These are phyloP conservation scores for Petrosia ficiformis DNA, from an alignment of 37 sponge, comb jelly and placozoan species.

Conservation along the genomic window DNA sequence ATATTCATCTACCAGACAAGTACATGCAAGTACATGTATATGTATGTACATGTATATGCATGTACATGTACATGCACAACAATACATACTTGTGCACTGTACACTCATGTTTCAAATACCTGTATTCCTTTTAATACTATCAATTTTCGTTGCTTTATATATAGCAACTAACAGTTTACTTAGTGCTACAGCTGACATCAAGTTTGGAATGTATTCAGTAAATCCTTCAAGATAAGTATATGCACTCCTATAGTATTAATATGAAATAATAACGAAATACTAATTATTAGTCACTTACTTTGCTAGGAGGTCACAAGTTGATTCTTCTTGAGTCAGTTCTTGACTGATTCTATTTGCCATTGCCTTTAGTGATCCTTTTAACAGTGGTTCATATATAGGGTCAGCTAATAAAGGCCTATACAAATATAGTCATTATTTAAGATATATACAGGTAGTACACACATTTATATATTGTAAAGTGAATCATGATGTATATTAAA, in stretches of 20 bases:
- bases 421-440: too few species aligned
- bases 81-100: too few species aligned
- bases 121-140: too few species aligned
- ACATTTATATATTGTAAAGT: too few species aligned
- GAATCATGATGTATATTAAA: too few species aligned
- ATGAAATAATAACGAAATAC: neutral
- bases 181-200: conserved; percentile 35
- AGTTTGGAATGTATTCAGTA: conserved; percentile 37
- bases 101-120: too few species aligned
- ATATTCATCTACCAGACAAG: too few species aligned
- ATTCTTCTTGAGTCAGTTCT: neutral
- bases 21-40: too few species aligned
- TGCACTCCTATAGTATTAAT: neutral
- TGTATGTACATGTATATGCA: too few species aligned
- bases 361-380: neutral
- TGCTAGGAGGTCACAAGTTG: neutral
- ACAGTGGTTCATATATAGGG: neutral
- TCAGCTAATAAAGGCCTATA: conserved; percentile 9
- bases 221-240: conserved; percentile 27
- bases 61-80: too few species aligned
- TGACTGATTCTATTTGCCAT: neutral
- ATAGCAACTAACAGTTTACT: conserved; percentile 54
- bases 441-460: too few species aligned
- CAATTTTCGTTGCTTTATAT: conserved; percentile 34
- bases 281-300: neutral